A percentile compares a stretch with the other conserved stretches of the same genome.
Conservation (phyloP, 2,113 vertebrate species). For the Solea solea region DNA sequence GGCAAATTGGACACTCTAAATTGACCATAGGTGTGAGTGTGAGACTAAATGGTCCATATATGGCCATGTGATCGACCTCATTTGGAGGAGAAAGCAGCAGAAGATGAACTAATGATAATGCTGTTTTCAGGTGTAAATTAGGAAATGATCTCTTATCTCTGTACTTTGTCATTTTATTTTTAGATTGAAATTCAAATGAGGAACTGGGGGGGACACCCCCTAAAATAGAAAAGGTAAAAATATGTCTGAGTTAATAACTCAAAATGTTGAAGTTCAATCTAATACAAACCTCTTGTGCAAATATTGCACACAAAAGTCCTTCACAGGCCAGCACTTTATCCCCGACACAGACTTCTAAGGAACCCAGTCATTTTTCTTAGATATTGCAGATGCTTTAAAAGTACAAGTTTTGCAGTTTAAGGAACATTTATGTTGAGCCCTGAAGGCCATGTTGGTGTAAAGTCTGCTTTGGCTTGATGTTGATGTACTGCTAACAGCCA, state of each 20-base stretch:
- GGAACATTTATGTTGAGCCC: constrained; percentile 30
- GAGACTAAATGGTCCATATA: too few relatives aligned
- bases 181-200: constrained; percentile 42
- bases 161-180: constrained; percentile 16
- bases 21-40: too few relatives aligned
- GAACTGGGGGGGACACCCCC: background rate
- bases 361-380: constrained; percentile 26
- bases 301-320: constrained; percentile 2
- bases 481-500: constrained; percentile 10
- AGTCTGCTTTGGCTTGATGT: constrained; percentile 21
- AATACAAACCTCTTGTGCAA: constrained; percentile 19
- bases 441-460: constrained; percentile 17
- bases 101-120: constrained; percentile 11
- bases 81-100: too few relatives aligned
- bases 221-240: background rate
- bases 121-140: constrained; percentile 32
- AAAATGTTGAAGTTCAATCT: constrained; percentile 16
- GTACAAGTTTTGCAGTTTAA: constrained; percentile 22
- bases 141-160: constrained; percentile 31
- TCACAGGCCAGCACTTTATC: constrained; percentile 27
- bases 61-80: too few relatives aligned
- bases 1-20: too few relatives aligned
- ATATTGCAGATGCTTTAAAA: constrained; percentile 39
- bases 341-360: constrained; percentile 40
- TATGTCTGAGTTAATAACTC: constrained; percentile 26